phyloP scores from a whole-genome alignment of 2,888 invertebrate genomes.

The Pristionchus entomophagus region DNA sequence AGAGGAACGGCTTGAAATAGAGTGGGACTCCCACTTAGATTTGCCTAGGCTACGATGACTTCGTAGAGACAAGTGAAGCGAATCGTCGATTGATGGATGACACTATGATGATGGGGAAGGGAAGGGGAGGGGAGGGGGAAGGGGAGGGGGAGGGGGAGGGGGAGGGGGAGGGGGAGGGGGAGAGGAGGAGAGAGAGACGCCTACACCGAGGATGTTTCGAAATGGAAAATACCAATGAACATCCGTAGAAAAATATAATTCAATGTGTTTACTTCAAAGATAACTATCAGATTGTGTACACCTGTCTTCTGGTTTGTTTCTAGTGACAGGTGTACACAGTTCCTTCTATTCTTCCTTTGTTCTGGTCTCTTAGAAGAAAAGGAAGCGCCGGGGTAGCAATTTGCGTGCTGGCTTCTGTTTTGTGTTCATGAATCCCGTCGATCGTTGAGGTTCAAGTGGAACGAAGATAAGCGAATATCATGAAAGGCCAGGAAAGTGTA shows the following conservation, averaged over 20 bases:
- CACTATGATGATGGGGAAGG: neutral
- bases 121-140: neutral
- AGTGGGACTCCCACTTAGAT: neutral
- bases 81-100: constrained; percentile 26
- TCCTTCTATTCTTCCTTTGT: too few relatives aligned
- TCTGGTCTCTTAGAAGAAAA: too few relatives aligned
- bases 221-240: neutral
- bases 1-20: constrained; percentile 27
- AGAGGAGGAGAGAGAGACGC: too few relatives aligned
- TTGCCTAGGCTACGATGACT: neutral
- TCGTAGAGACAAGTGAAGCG: constrained; percentile 1
- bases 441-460: too few relatives aligned
- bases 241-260: neutral
- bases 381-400: neutral
- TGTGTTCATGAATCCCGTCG: too few relatives aligned
- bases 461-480: too few relatives aligned
- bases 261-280: too few relatives aligned
- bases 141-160: neutral
- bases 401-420: neutral
- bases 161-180: too few relatives aligned
- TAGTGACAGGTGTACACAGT: too few relatives aligned
- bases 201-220: neutral
- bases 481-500: too few relatives aligned
- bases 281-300: too few relatives aligned
- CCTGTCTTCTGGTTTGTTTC: too few relatives aligned